Evolutionary conservation across 1,140 invertebrate genomes (phyloP), one percentile per base, ranked within the genome.

Genomic region (Probaryconus sp.): DNA sequence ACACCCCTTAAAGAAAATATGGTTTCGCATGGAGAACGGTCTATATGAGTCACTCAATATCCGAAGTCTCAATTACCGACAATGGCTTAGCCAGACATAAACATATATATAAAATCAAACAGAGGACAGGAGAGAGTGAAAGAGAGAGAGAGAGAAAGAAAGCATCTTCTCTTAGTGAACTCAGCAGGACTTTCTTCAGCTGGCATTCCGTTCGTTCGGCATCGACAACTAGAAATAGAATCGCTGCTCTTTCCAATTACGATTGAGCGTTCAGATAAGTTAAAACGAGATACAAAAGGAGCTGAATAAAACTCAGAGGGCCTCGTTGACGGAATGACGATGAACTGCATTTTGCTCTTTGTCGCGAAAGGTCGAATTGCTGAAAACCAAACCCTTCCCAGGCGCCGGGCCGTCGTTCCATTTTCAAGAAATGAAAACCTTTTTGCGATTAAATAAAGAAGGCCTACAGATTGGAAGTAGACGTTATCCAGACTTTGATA

Each of bases 221-320:
- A 56, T 56, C 38, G 38, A 28, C 28, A 56, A 56, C 51, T 55
- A 26, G 51, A 55, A 55, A 55, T 55, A 55, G 51, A 53, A 55
- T 55, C 24, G 37, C 51, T 56, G 51, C 26, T 56, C 51, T 56
- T 43, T 56, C 28, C 26, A 30, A 56, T 56, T 56, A 56, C 37
- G 26, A 56, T 43, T 43, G 51, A 56, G 51, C 51, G 17, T 28
- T 17, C 28, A 43, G 51, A 56, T 55, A 55, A 55, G 37, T 30
- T 55, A 55, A 55, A 55, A 55, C 37, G 37, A 55, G 50, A 55
- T 55, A 55, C 50, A 55, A 55, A 55, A 53, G 50, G 31, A 55
- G 1, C 16, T 17, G 35, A 21, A 9, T 37, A 42, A 55, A 42
- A 55, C 24, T 7, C 30, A 42, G 7, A 1, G 5, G 24, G 5